Base-by-base conservation (phyloP, 2,888 invertebrate species). In the Eubasilissa splendida region DNA sequence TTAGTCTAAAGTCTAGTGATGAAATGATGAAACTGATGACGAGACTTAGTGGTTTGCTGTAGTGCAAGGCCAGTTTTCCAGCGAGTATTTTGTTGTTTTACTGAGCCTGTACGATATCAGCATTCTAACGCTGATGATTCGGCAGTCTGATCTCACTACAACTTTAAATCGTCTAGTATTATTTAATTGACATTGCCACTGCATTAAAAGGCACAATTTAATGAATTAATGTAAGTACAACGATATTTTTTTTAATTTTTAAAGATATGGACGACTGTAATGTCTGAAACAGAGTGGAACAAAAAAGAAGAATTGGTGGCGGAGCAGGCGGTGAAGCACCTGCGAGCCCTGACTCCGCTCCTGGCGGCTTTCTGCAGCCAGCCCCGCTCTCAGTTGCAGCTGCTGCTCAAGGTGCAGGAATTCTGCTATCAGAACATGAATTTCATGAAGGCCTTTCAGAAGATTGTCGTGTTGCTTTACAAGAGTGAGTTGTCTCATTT, bases 391-490 rank as follows among this genome's bases (percentile, higher is more conserved):
- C 97, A 99, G 90, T 92, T 97, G 86, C 95, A 95, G 82, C 93
- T 99, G 85, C 93, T 99, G 86, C 92, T 96, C 85, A 97, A 97
- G 90, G 96, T 98, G 85, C 99, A 99, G 90, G 98, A 99, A 88
- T 99, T 96, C 90, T 99, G 98, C 90, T 99, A 99, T 89, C 98
- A 98, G 88, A 98, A 99, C 92, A 98, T 98, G 98, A 97, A 96
- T 89, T 99, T 99, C 90, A 97, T 99, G 97, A 97, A 97, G 88
- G 97, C 97, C 88, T 99, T 99, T 94, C 97, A 97, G 89, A 98
- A 98, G 91, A 97, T 99, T 86, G 95, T 99, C 86, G 93, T 98
- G 89, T 94, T 98, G 87, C 95, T 98, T 91, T 99, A 99, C 92
- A 98, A 97, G 93, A 96, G 96, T 73, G 33, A 73, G 71, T 73